Conservation (phyloP, 2,113 vertebrate genomes). For the Nyctereutes procyonoides region DNA sequence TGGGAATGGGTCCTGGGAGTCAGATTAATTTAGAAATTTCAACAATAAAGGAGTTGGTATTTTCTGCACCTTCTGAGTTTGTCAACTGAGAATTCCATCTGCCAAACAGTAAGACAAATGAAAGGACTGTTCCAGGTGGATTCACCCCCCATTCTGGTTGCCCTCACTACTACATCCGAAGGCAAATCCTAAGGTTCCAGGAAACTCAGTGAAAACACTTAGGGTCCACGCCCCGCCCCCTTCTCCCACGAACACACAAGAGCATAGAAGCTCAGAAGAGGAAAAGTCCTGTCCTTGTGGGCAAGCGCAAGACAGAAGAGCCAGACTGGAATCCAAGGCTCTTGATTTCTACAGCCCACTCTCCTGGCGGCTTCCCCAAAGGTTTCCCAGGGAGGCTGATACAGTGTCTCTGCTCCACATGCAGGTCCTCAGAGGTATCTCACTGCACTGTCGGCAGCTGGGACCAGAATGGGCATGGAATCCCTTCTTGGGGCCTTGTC, state of each 20-base stretch:
- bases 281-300: neutral
- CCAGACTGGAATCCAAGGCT: neutral
- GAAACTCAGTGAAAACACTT: neutral
- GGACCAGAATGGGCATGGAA: neutral
- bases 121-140: neutral
- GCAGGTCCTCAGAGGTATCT: neutral
- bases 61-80: neutral
- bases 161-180: neutral
- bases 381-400: neutral
- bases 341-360: neutral
- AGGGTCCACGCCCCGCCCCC: neutral
- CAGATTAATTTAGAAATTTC: constrained; percentile 35
- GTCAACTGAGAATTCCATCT: neutral
- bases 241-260: neutral
- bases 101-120: neutral
- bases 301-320: neutral
- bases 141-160: neutral
- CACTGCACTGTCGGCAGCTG: neutral
- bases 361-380: neutral
- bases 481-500: neutral
- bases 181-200: neutral
- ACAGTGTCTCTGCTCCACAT: neutral
- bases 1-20: constrained; percentile 8
- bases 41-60: neutral
- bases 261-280: neutral